Percentiles rank a stretch among this genome's conserved stretches.
phyloP scores from a whole-genome alignment of 2,888 invertebrate genomes.

The Steromphala cineraria region DNA sequence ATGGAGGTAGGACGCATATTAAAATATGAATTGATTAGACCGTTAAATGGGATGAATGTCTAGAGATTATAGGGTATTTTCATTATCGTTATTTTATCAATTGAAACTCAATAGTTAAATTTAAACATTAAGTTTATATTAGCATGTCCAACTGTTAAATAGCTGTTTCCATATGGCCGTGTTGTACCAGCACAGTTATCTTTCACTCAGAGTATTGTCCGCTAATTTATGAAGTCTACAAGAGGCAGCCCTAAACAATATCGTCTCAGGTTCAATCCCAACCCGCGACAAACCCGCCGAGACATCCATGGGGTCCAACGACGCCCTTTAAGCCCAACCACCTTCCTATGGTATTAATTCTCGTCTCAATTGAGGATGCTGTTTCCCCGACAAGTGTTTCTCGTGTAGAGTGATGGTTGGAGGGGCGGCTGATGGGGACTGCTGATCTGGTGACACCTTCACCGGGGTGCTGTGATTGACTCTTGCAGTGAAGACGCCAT shows the following conservation, averaged over 20 bases:
- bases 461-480: not conserved
- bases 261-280: not conserved
- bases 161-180: too few species aligned
- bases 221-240: not conserved
- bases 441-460: not conserved
- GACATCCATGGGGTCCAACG: not conserved
- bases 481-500: not conserved
- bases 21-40: too few species aligned
- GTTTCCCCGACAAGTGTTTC: not conserved
- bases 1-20: too few species aligned
- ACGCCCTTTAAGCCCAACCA: not conserved
- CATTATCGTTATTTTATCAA: too few species aligned
- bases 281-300: not conserved
- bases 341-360: not conserved
- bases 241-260: not conserved
- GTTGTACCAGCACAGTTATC: too few species aligned
- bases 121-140: too few species aligned
- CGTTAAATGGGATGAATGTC: too few species aligned
- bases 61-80: too few species aligned
- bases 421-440: not conserved
- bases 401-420: not conserved
- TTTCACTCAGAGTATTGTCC: too few species aligned
- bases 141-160: too few species aligned
- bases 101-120: too few species aligned
- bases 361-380: conserved; percentile 8